Evolutionary conservation across 2,888 invertebrate species (phyloP).

Genomic region (Acanthosoma haemorrhoidale): DNA sequence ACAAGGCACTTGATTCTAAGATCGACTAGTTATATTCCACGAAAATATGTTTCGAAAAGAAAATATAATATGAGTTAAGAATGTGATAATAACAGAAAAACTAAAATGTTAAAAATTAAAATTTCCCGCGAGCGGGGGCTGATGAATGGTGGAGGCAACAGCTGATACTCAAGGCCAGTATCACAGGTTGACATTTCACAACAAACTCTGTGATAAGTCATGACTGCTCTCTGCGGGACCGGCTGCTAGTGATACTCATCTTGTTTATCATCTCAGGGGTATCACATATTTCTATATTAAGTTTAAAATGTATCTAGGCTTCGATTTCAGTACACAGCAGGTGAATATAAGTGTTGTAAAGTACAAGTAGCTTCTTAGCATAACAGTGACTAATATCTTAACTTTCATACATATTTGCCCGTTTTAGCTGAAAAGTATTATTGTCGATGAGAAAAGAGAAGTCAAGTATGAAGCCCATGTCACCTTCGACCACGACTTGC

Average conservation of each 20-base stretch:
- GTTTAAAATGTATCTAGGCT: slow-evolving; percentile 58
- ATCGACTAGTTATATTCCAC: no score
- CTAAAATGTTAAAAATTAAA: no score
- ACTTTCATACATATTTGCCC: slow-evolving; percentile 19
- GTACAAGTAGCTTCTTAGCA: no score
- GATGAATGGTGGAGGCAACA: no score
- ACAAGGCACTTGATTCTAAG: no score
- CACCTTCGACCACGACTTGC: slow-evolving; percentile 84
- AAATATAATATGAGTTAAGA: no score
- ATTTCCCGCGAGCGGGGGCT: no score
- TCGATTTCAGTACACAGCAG: slow-evolving; percentile 85
- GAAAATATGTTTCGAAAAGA: no score
- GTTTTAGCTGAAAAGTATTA: slow-evolving; percentile 82
- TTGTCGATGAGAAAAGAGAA: slow-evolving; percentile 66
- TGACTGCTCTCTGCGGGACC: not conserved
- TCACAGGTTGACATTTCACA: slow-evolving; percentile 1
- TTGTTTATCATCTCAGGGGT: not conserved
- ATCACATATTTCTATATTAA: not conserved
- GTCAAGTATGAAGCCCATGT: slow-evolving; percentile 74
- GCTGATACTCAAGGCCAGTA: not conserved
- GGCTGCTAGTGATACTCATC: not conserved
- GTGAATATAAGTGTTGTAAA: slow-evolving; percentile 49
- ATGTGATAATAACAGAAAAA: no score
- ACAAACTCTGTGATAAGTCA: slow-evolving; percentile 1
- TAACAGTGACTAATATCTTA: no score